phyloP scores from a whole-genome alignment of 2,797 vertebrate genomes.

The Sparidentex hasta region DNA sequence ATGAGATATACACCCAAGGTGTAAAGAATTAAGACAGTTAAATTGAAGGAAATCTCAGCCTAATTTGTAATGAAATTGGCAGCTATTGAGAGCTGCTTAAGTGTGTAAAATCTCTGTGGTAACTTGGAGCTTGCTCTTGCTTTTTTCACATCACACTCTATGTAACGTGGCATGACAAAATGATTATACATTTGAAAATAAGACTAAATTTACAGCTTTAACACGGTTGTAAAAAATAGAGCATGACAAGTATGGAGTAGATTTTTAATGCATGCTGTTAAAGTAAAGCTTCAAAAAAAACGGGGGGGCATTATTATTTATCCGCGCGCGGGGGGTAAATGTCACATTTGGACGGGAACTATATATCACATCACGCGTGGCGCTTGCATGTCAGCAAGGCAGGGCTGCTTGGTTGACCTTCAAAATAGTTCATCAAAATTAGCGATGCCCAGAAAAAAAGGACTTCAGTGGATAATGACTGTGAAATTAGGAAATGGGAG shows the following conservation, averaged over 20 bases:
- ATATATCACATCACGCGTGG: slow-evolving; percentile 51
- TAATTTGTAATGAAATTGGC: slow-evolving; percentile 59
- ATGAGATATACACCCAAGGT: slow-evolving; percentile 63
- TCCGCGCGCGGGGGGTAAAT: slow-evolving; percentile 42
- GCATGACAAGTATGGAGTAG: slow-evolving; percentile 55
- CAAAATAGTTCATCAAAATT: slow-evolving; percentile 99
- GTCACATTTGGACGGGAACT: slow-evolving; percentile 44
- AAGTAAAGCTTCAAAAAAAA: slow-evolving; percentile 39
- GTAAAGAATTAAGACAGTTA: slow-evolving; percentile 64
- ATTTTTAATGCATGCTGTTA: slow-evolving; percentile 59
- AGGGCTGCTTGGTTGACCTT: slow-evolving; percentile 90
- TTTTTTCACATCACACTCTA: slow-evolving; percentile 27
- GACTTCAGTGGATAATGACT: slow-evolving; percentile 98
- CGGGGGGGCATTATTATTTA: slow-evolving; percentile 51
- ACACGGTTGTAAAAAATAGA: slow-evolving; percentile 59
- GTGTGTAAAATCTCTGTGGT: slow-evolving; percentile 50
- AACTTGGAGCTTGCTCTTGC: slow-evolving; percentile 26
- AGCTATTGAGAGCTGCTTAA: slow-evolving; percentile 47
- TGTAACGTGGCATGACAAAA: slow-evolving; percentile 59
- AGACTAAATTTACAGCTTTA: slow-evolving; percentile 61
- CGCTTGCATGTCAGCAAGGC: slow-evolving; percentile 63
- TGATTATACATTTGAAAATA: slow-evolving; percentile 64
- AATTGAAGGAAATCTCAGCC: slow-evolving; percentile 45
- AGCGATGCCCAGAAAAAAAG: slow-evolving; percentile 93
- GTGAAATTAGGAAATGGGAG: slow-evolving; percentile 97